These are phyloP conservation scores for Catharus minimus DNA, from an alignment of 2,113 vertebrate genomes.

Conservation along the genomic window DNA sequence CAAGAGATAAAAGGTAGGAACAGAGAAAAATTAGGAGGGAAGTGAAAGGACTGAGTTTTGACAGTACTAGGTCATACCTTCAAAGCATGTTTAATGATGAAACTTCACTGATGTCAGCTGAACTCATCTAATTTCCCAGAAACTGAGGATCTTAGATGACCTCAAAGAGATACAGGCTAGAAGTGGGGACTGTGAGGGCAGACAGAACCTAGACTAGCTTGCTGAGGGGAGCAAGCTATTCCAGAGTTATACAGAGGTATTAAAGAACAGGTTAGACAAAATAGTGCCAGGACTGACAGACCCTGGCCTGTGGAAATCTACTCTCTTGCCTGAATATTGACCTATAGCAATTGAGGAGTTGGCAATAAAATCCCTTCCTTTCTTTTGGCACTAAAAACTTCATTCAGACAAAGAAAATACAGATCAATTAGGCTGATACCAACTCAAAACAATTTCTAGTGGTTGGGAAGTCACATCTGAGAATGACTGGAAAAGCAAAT, in stretches of 20 bases:
- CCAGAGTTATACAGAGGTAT: background rate
- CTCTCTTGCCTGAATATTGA: background rate
- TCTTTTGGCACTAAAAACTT: background rate
- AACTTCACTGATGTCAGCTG: conserved; percentile 17
- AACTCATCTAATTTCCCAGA: background rate
- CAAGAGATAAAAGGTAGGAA: conserved; percentile 32
- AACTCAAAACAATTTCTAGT: background rate
- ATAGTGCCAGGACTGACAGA: background rate
- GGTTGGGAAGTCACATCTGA: background rate
- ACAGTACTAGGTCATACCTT: conserved; percentile 43
- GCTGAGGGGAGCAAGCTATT: background rate
- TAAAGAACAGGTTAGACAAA: background rate
- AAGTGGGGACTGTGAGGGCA: background rate
- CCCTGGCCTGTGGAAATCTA: background rate
- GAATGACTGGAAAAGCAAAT: background rate
- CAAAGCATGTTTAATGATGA: conserved; percentile 4
- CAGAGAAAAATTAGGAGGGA: conserved; percentile 19
- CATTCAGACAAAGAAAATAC: background rate
- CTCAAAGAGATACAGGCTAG: background rate
- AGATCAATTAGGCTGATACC: background rate
- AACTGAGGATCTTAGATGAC: background rate
- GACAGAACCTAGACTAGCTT: background rate
- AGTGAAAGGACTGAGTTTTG: conserved; percentile 45
- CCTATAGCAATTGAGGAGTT: background rate
- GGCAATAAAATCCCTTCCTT: background rate